These are phyloP conservation scores for Taxidea taxus DNA, from an alignment of 2,113 vertebrate genomes.

Conservation along the genomic window DNA sequence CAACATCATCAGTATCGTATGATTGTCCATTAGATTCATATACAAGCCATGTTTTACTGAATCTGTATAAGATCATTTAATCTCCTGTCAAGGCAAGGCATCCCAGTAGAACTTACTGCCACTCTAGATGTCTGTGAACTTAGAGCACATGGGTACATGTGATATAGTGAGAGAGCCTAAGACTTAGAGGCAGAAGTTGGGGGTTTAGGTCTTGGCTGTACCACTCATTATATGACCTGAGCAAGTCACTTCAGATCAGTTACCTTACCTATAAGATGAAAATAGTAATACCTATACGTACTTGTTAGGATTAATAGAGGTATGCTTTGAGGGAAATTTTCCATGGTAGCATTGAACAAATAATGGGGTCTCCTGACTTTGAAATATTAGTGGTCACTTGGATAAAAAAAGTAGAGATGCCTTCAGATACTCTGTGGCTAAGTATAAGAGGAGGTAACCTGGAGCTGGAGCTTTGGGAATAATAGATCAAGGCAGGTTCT, in stretches of 20 bases:
- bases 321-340: neutral
- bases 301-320: neutral
- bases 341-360: neutral
- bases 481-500: neutral
- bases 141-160: neutral
- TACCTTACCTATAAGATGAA: neutral
- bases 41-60: neutral
- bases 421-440: neutral
- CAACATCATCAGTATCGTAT: neutral
- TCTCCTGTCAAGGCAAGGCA: neutral
- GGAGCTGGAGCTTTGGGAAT: neutral
- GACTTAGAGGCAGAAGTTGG: neutral
- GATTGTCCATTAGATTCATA: neutral
- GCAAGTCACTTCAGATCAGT: neutral
- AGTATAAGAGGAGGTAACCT: neutral
- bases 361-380: neutral
- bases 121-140: neutral
- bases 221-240: neutral
- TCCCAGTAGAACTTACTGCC: neutral
- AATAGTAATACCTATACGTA: neutral
- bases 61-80: neutral
- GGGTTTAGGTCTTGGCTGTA: neutral
- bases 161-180: neutral
- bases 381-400: neutral
- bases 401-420: neutral